Conservation (phyloP, 2,797 vertebrate genomes). For the Chiroxiphia lanceolata region DNA sequence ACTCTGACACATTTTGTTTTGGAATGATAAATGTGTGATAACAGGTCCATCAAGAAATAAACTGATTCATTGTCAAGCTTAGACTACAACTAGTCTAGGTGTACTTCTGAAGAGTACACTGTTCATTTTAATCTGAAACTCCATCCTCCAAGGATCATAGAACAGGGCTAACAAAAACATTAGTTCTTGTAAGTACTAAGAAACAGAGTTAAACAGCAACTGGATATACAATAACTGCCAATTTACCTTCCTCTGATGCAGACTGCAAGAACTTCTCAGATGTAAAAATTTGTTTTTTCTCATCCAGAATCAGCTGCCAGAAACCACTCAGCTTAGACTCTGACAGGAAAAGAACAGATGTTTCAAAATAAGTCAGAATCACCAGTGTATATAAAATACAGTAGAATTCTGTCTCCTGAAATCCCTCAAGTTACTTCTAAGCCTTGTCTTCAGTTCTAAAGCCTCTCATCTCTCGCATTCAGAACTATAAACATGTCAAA, state of each 20-base stretch:
- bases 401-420: not conserved
- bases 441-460: not conserved
- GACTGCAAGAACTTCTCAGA: constrained; percentile 94
- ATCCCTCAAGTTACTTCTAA: not conserved
- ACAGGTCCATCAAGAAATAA: not conserved
- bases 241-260: constrained; percentile 90
- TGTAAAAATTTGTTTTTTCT: constrained; percentile 93
- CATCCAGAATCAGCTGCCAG: constrained; percentile 93
- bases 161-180: not conserved
- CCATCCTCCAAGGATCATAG: not conserved
- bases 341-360: constrained; percentile 61
- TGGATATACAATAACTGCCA: not conserved
- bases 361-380: not conserved
- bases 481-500: not conserved
- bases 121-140: not conserved
- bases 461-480: not conserved
- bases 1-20: not conserved
- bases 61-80: not conserved
- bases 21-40: not conserved
- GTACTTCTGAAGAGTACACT: not conserved
- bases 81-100: not conserved
- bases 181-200: not conserved
- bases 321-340: constrained; percentile 88
- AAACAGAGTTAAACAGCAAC: not conserved
- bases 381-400: not conserved